Conservation (phyloP, 2,888 invertebrate species). For the Lithophane ornitopus region DNA sequence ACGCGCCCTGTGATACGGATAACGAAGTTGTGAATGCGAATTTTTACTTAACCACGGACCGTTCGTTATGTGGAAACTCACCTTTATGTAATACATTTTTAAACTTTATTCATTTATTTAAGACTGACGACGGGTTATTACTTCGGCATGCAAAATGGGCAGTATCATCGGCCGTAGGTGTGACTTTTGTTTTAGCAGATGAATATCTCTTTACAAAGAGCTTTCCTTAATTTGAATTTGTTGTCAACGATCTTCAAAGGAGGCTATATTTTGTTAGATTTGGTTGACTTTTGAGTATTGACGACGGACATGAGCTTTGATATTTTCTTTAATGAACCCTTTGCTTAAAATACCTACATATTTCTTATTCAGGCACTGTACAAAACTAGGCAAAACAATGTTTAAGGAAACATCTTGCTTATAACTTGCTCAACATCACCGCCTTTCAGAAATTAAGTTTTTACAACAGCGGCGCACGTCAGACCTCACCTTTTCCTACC, state of each 20-base stretch:
- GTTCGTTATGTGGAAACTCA: conserved; percentile 72
- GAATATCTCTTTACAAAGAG: background rate
- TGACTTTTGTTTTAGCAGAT: background rate
- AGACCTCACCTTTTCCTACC: conserved; percentile 75
- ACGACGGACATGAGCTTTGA: background rate
- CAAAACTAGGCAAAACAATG: conserved; percentile 27
- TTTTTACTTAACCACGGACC: conserved; percentile 84
- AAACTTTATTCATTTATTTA: conserved; percentile 58
- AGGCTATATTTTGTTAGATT: background rate
- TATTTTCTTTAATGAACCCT: background rate
- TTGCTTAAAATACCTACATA: background rate
- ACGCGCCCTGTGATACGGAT: conserved; percentile 82
- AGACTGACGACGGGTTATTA: conserved; percentile 32
- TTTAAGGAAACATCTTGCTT: conserved; percentile 29
- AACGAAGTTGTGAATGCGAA: conserved; percentile 85
- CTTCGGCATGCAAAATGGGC: background rate
- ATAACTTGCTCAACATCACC: conserved; percentile 18
- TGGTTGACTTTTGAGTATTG: background rate
- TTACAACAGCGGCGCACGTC: conserved; percentile 61
- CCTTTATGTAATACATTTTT: conserved; percentile 62
- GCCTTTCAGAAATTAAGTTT: conserved; percentile 45
- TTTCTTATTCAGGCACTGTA: background rate
- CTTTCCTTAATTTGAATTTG: background rate
- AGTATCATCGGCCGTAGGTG: background rate
- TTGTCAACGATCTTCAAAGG: background rate